phyloP scores from a whole-genome alignment of 2,888 invertebrate species.

The Busseola fusca region DNA sequence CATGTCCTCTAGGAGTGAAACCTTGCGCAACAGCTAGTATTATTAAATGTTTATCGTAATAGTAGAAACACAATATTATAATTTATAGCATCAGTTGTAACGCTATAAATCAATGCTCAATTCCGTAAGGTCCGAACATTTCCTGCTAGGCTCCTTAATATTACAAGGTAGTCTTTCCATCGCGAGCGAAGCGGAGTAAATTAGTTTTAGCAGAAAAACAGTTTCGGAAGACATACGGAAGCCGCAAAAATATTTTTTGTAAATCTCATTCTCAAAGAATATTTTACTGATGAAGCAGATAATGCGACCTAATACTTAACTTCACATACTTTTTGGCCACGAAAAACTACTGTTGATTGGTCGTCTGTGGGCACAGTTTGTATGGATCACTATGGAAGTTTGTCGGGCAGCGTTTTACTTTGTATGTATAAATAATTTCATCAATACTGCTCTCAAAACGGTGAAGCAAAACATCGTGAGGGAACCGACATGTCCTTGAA shows the following conservation, averaged over 20 bases:
- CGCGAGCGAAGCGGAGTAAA: neutral
- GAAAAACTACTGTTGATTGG: neutral
- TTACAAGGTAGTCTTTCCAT: neutral
- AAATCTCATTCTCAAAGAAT: neutral
- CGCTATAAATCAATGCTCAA: slow-evolving; percentile 37
- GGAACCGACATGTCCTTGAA: neutral
- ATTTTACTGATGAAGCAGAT: neutral
- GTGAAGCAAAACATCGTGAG: neutral
- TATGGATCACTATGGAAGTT: neutral
- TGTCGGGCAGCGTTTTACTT: neutral
- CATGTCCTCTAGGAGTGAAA: neutral
- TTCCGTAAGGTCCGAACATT: slow-evolving; percentile 33
- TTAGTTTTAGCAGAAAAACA: neutral
- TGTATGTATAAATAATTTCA: neutral
- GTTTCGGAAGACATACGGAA: neutral
- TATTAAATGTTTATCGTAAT: neutral
- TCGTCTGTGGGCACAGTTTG: too few species aligned
- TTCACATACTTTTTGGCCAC: neutral
- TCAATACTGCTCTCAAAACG: neutral
- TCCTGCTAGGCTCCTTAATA: slow-evolving; percentile 1
- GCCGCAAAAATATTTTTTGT: neutral
- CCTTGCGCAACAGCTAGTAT: neutral
- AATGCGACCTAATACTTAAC: neutral
- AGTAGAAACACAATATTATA: slow-evolving; percentile 21
- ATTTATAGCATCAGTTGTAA: neutral